Percentiles rank a stretch among this genome's conserved stretches.
Evolutionary conservation across 2,113 vertebrate genomes (phyloP).

Genomic region (Cyphomyrus plagiostoma): DNA sequence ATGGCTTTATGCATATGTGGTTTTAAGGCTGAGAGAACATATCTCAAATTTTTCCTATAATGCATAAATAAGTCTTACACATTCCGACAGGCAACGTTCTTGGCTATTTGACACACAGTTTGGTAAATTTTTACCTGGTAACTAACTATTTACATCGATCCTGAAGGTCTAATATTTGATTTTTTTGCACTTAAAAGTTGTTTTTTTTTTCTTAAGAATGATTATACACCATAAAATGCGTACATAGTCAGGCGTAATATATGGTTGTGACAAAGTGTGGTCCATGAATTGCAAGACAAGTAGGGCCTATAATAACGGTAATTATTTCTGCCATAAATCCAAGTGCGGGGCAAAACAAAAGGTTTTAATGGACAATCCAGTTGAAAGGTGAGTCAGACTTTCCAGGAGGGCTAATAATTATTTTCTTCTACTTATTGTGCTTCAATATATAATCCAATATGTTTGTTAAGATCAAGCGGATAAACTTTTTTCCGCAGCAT

Average conservation of each 20-base stretch:
- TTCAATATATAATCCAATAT: neutral
- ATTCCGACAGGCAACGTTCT: neutral
- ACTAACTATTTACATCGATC: neutral
- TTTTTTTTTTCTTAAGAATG: no score
- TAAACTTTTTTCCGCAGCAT: neutral
- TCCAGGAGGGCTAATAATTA: neutral
- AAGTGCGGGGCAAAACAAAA: neutral
- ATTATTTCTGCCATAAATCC: no score
- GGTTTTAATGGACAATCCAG: neutral
- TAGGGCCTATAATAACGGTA: no score
- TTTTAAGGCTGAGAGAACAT: neutral
- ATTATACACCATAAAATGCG: no score
- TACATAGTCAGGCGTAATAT: no score
- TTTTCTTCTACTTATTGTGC: neutral
- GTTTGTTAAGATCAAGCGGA: neutral
- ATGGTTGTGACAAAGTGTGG: no score
- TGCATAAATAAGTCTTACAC: neutral
- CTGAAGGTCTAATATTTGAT: neutral
- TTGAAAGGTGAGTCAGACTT: neutral
- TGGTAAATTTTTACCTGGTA: neutral
- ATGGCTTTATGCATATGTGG: neutral
- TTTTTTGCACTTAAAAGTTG: no score
- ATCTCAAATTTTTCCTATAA: neutral
- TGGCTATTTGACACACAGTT: neutral
- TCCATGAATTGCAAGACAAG: no score